Base-by-base conservation (phyloP, 2,888 invertebrate genomes). In the Eledone cirrhosa region DNA sequence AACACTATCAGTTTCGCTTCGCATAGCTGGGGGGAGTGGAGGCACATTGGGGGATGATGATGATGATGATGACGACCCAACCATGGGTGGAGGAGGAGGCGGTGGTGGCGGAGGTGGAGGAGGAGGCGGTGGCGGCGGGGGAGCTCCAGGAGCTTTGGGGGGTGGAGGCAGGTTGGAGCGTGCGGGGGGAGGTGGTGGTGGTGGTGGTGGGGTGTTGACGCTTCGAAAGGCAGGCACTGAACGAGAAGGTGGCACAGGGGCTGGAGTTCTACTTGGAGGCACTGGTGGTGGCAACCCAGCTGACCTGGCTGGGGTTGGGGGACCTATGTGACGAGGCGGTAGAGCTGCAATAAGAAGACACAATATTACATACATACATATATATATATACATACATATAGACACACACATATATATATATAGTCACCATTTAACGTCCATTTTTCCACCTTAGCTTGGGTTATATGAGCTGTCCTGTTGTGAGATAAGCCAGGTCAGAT, bases 251-350 rank as follows among this genome's bases (percentile, higher is more conserved):
- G 84, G 84, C 1, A 85, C 82, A 19, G 83, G 78, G 7, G 82
- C 80, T 14, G 82, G 81, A 7, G 79, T 81, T 80, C 85, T 85
- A 78, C 93, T 65, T 11, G 79, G 11, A 89, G 91, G 79, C 24
- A 80, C 83, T 29, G 82, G 85, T 75, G 83, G 81, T 7, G 82
- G 80, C 29, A 80, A n/a, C n/a, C n/a, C 80, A 11, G 80, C 78
- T 24, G 65, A 67, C 22, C 79, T 77, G 41, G 69, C 75, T 8
- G 78, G 72, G n/a, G 83, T 80, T 14, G 80, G 80, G 8, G 80
- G 78, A 8, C 74, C 48, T 11, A 79, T 77, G 22, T 81, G 78
- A 29, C 78, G 79, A n/a, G 80, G 80, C 5, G 74, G 80, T 82
- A 78, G 82, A 59, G 83, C 83, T 19, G 86, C 85, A 27, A 87